These are phyloP conservation scores for Conus ventricosus DNA, from an alignment of 1,140 invertebrate genomes.

Conservation along the genomic window DNA sequence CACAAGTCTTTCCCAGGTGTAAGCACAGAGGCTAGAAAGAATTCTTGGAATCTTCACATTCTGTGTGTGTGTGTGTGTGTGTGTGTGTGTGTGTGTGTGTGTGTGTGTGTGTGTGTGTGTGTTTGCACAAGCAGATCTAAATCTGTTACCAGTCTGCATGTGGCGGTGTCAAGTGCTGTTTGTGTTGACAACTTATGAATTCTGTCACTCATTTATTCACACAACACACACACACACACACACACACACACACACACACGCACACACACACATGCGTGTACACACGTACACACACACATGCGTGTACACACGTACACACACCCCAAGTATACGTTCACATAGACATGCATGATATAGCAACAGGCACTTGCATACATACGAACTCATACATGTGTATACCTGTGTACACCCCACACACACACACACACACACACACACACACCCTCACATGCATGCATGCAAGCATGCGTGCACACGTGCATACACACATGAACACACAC, in stretches of 20 bases:
- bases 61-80: too few relatives aligned
- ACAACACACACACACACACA: background rate
- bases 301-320: background rate
- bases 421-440: background rate
- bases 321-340: too few relatives aligned
- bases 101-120: too few relatives aligned
- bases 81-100: too few relatives aligned
- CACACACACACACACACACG: background rate
- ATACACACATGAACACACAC: too few relatives aligned
- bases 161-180: too few relatives aligned
- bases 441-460: background rate
- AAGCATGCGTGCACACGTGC: background rate
- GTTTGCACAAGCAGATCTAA: too few relatives aligned
- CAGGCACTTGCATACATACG: conserved; percentile 12
- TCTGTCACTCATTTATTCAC: background rate
- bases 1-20: too few relatives aligned
- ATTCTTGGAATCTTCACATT: too few relatives aligned
- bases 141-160: too few relatives aligned
- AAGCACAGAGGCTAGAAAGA: too few relatives aligned
- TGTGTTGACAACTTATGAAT: background rate
- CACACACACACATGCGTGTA: background rate
- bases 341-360: too few relatives aligned
- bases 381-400: background rate
- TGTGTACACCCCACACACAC: background rate
- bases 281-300: background rate